Base-by-base conservation (phyloP, 2,797 vertebrate species). In the Chromobotia macracanthus region DNA sequence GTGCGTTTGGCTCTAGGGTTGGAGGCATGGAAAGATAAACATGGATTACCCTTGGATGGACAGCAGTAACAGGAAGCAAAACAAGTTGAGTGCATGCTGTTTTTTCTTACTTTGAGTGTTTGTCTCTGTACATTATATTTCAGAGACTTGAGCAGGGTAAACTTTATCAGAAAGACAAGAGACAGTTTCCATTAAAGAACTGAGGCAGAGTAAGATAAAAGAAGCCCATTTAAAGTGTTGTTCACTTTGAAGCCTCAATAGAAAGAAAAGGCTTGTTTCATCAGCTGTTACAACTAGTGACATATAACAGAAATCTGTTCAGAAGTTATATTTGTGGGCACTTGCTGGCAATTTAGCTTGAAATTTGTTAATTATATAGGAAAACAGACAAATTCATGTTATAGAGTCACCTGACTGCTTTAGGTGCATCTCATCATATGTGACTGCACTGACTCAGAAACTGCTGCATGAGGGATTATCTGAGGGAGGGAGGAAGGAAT, bases 91-190 rank as follows among this genome's bases (percentile, higher is more conserved):
- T 77, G 77, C 82, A 79, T 79, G 69, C 60, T 63, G 38, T 69
- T 71, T 63, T 64, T 71, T 73, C 56, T 68, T 73, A 50, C 6
- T 23, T 79, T 3, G n/a, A 13, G 1, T 12, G 50, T 25, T 64
- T 46, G n/a, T 25, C 23, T 21, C 2, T 53, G 15, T 41, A n/a
- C 13, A 25, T 18, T 80, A 41, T 9, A 41, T 41, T 41, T 41
- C 9, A 53, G 66, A 85, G 82, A 75, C 15, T 83, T 78, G 75
- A 76, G 84, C 76, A 80, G 83, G 80, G 87, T 74, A 41, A 91
- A 90, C 89, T 91, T 90, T 75, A 86, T 84, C 83, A 87, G 86
- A 83, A 68, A 82, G 79, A 76, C 83, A 81, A 86, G 85, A 86
- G 80, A 90, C 77, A 86, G 78, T 84, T 84, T 28, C 3, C 25